A percentile compares a stretch with the other conserved stretches of the same genome.
Evolutionary conservation across 2,797 vertebrate genomes (phyloP).

Genomic region (Gymnopithys bicolor): DNA sequence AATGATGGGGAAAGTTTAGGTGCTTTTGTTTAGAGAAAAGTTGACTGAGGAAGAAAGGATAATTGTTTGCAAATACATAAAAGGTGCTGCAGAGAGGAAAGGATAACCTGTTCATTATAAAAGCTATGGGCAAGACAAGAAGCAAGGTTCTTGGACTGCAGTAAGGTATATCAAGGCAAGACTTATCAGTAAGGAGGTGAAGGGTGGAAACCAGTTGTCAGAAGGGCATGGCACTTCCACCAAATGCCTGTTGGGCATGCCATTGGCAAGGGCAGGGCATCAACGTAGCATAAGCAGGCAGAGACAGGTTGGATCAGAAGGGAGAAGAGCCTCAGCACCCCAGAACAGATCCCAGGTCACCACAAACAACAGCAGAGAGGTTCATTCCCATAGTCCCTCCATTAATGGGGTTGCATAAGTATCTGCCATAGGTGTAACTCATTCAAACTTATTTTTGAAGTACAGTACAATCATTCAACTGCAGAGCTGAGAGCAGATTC

Average conservation of each 20-base stretch:
- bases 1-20: not conserved
- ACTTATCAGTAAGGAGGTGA: not conserved
- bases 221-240: not conserved
- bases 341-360: not conserved
- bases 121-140: not conserved
- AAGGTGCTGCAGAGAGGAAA: not conserved
- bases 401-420: not conserved
- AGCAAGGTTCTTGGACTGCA: not conserved
- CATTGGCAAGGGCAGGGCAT: not conserved
- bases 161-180: not conserved
- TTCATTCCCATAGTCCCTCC: not conserved
- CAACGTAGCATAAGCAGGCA: rapidly evolving
- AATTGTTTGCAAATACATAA: not conserved
- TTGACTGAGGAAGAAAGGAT: not conserved
- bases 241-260: not conserved
- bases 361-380: rapidly evolving
- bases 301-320: not conserved
- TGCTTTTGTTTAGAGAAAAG: not conserved
- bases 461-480: not conserved
- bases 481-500: not conserved
- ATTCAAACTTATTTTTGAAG: not conserved
- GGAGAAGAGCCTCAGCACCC: not conserved
- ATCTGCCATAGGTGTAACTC: not conserved
- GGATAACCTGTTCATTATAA: not conserved
- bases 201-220: not conserved